Base-by-base conservation (phyloP, 2,888 invertebrate genomes). In the Epistrophella euchroma region DNA sequence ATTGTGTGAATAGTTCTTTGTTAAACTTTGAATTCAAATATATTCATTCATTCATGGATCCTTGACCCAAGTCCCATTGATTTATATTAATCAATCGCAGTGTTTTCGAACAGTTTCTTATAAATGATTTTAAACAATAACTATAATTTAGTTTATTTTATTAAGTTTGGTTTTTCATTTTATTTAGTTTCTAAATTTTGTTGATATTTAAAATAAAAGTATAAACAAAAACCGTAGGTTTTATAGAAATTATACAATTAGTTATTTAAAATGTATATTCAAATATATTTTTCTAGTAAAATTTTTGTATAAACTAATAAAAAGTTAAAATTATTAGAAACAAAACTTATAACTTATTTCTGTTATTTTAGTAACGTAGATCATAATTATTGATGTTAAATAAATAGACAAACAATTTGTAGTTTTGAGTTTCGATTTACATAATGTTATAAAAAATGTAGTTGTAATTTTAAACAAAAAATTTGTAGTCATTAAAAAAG, bases 1-100 rank as follows among this genome's bases (percentile, higher is more conserved):
- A 86, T 77, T 86, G 52, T 86, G 81, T 86, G 73, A 73, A 85
- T 85, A 85, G 85, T 73, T 72, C n/a, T n/a, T 60, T 45, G 77
- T 82, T 74, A 50, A 17, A 43, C 28, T 60, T 81, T 68, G 22
- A 56, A 55, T 66, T 72, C 74, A 25, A 52, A 70, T 52, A 70
- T 52, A 77, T 43, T 55, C 47, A 70, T 47, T 64, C 32, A 66
- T 47, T 72, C 64, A 73, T 72, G 15, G 22, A 35, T 72, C 58
- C 52, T 68, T 9, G 28, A 43, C 19, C 28, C n/a, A 32, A 55
- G 52, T 19, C 19, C 50, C 47, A 22, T 60, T 45, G 28, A 64
- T 28, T 43, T 25, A 17, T 47, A 47, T 56, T 2, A n/a, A 19
- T 52, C 7, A 43, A 64, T 68, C 19, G 25, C 60, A 22, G 22